phyloP scores from a whole-genome alignment of 2,888 invertebrate genomes.

The Synergus japonicus region DNA sequence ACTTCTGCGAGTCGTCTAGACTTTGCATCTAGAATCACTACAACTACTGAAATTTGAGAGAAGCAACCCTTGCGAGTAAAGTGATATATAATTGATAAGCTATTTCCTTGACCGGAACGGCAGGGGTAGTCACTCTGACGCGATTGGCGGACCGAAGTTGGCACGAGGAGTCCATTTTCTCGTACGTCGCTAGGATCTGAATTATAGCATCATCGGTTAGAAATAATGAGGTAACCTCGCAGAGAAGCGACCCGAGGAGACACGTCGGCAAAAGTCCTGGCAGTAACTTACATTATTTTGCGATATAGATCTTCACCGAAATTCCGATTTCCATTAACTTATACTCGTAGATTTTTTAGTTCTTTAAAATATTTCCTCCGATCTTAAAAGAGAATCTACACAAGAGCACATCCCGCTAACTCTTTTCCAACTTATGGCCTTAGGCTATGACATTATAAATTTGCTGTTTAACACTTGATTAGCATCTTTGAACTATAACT shows the following conservation, averaged over 20 bases:
- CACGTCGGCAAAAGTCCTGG: conserved; percentile 68
- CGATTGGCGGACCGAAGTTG: conserved; percentile 1
- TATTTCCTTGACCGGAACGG: conserved; percentile 67
- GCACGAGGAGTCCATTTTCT: conserved; percentile 69
- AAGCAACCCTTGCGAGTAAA: neutral
- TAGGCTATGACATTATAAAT: too few species aligned
- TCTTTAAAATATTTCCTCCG: neutral
- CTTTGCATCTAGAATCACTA: neutral
- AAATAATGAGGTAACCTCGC: conserved; percentile 72
- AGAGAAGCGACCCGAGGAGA: conserved; percentile 61
- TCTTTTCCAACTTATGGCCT: too few species aligned
- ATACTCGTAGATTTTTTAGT: conserved; percentile 3
- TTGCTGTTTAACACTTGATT: too few species aligned
- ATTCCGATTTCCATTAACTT: conserved; percentile 32
- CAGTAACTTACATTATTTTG: conserved; percentile 42
- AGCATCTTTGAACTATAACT: too few species aligned
- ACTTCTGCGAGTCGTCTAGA: neutral
- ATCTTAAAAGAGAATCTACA: neutral
- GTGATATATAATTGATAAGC: conserved; percentile 64
- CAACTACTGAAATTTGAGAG: neutral
- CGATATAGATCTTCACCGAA: conserved; percentile 39
- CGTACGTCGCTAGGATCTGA: conserved; percentile 69
- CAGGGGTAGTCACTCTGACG: conserved; percentile 50
- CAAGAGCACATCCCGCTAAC: neutral
- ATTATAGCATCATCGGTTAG: conserved; percentile 74